Base-by-base conservation (phyloP, 2,888 invertebrate genomes). In the Andrena camellia region DNA sequence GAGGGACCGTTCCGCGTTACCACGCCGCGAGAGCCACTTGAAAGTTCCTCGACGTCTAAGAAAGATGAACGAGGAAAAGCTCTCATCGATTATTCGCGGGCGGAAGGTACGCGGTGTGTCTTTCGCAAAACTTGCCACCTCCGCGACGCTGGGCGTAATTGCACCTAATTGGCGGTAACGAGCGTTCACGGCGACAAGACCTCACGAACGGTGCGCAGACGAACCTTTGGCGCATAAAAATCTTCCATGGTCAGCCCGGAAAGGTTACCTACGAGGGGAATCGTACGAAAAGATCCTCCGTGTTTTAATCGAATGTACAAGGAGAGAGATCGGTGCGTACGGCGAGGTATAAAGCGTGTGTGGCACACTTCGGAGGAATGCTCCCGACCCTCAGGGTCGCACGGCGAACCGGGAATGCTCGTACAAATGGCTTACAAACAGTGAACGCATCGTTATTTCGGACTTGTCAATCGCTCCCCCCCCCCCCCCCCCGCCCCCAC, bases 111-210 rank as follows among this genome's bases (percentile, higher is more conserved):
- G n/a, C n/a, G n/a, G n/a, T 64, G 62, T 64, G 54, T 67, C 75
- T 78, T 86, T 85, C 52, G 42, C 64, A 87, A 84, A 86, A 57
- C 60, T 66, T 76, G 64, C 17, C 66, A 52, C 69, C 81, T 64
- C 26, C 54, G 66, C 48, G 66, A 66, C 50, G 59, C 79, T 68
- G 78, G 64, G 52, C 79, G 48, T 72, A 88, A 88, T 80, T 88
- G 86, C n/a, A 84, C 86, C 83, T 78, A 88, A 88, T 88, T 88
- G 79, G 33, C 64, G 57, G 69, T 76, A 71, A 76, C 70, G 69
- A 79, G 70, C 71, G 69, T 67, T 64, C 35, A 20, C 68, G 50
- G 42, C 17, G 42, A 42, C 42, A 42, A 17, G 42, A 42, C 1
- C 42, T 3, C 42, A 4, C 42, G 42, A 42, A 42, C 42, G 13